These are phyloP conservation scores for Hypomesus transpacificus DNA, from an alignment of 2,113 vertebrate species.

Conservation along the genomic window DNA sequence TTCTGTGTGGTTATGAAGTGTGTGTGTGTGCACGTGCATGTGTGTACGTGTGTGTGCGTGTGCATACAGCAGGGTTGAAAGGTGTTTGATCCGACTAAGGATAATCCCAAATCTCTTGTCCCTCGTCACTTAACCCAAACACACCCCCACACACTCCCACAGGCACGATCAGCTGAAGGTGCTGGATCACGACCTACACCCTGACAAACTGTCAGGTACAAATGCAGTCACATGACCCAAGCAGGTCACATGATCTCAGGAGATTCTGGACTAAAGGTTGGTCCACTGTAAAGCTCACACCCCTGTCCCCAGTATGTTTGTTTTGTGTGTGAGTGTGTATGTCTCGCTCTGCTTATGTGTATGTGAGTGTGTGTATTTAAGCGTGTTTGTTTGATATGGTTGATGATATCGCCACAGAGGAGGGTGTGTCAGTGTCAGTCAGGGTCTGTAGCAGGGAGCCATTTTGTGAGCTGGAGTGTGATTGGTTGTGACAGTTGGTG, in stretches of 20 bases:
- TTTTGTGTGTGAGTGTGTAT: background rate
- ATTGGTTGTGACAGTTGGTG: slow-evolving; percentile 65
- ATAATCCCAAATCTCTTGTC: background rate
- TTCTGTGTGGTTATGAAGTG: background rate
- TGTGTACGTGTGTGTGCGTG: background rate
- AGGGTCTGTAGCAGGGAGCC: slow-evolving; percentile 27
- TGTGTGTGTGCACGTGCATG: background rate
- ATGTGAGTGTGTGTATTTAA: background rate
- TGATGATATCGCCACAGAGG: slow-evolving; percentile 22
- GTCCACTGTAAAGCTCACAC: background rate
- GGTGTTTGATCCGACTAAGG: background rate
- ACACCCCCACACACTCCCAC: no score
- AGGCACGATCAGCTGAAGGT: background rate
- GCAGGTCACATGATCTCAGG: no score
- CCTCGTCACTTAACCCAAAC: background rate
- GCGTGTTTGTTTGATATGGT: no score
- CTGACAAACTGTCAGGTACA: slow-evolving; percentile 2
- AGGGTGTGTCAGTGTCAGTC: slow-evolving; percentile 42
- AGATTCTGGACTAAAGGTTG: background rate
- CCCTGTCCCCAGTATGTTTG: background rate
- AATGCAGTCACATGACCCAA: no score
- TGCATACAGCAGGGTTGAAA: background rate
- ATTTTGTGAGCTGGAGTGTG: slow-evolving; percentile 37
- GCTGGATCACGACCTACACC: background rate
- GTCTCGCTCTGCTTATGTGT: background rate